These are phyloP conservation scores for Porites lutea DNA, from an alignment of 64 coral and sea anemone species.

Conservation along the genomic window DNA sequence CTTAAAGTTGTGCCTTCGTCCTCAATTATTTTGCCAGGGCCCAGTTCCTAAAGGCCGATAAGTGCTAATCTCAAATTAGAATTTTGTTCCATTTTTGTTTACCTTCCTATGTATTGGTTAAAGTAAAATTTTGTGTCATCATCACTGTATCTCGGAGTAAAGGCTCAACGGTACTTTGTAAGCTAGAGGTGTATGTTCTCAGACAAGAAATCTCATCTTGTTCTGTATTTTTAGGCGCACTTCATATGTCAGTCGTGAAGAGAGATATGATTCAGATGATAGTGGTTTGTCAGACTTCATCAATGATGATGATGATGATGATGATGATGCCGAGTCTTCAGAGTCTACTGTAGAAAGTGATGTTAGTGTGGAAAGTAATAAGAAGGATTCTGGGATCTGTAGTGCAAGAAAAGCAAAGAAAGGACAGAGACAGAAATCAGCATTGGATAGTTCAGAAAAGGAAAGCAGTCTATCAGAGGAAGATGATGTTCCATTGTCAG, in stretches of 20 bases:
- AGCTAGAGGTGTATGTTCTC: background rate
- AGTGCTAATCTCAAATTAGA: too few species aligned
- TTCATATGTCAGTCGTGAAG: slow-evolving; percentile 83
- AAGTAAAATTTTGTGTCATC: too few species aligned
- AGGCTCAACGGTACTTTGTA: too few species aligned
- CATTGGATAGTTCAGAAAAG: background rate
- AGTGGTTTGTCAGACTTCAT: slow-evolving; percentile 95
- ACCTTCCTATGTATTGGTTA: too few species aligned
- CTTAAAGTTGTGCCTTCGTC: too few species aligned
- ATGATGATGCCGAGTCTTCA: slow-evolving; percentile 17
- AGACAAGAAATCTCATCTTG: background rate
- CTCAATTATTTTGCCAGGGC: too few species aligned
- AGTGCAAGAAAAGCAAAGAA: background rate
- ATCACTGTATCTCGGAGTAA: too few species aligned
- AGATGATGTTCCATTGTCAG: slow-evolving; percentile 14
- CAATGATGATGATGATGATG: slow-evolving; percentile 70
- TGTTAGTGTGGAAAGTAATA: background rate
- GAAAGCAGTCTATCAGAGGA: slow-evolving; percentile 8
- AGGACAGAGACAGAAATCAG: background rate
- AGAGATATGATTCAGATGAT: slow-evolving; percentile 62
- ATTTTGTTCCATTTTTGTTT: too few species aligned
- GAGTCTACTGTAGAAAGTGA: slow-evolving; percentile 10
- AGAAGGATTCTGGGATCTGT: slow-evolving; percentile 8
- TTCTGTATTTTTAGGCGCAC: slow-evolving; percentile 56
- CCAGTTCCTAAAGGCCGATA: too few species aligned